phyloP scores from a whole-genome alignment of 1,140 invertebrate species.

The Idris sp. region DNA sequence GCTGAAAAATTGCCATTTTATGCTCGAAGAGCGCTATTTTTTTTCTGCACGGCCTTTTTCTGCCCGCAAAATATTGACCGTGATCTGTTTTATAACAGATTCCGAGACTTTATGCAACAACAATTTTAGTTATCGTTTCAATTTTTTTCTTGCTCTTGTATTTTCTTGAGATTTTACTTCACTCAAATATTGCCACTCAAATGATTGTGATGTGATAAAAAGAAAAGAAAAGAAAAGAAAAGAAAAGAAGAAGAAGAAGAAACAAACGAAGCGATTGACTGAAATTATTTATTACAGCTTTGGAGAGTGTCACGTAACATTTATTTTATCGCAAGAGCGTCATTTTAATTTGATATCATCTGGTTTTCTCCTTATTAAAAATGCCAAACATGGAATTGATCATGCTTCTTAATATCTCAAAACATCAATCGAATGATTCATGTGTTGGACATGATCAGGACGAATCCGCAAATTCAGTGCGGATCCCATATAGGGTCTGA shows the following conservation, averaged over 20 bases:
- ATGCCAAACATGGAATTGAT: constrained; percentile 30
- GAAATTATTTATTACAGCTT: too few relatives aligned
- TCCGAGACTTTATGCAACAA: too few relatives aligned
- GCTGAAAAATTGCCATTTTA: constrained; percentile 39
- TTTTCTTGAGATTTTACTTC: too few relatives aligned
- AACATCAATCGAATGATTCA: constrained; percentile 62
- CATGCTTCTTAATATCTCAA: constrained; percentile 38
- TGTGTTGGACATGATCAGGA: constrained; percentile 53
- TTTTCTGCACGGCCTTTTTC: neutral
- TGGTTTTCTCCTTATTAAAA: constrained; percentile 25
- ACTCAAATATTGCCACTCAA: too few relatives aligned
- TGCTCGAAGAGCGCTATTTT: constrained; percentile 11
- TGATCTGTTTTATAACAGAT: constrained; percentile 5
- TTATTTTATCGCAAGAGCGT: constrained; percentile 12
- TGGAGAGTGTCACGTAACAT: too few relatives aligned
- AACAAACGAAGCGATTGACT: too few relatives aligned
- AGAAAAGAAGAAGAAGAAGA: too few relatives aligned
- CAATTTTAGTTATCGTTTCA: neutral
- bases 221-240: too few relatives aligned
- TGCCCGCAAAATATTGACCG: neutral
- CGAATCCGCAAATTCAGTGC: constrained; percentile 64
- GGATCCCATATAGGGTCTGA: constrained; percentile 69
- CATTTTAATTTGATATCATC: constrained; percentile 16
- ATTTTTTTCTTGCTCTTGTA: too few relatives aligned
- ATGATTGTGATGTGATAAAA: too few relatives aligned